Percentiles rank a stretch among this genome's conserved stretches.
Conservation (phyloP, 2,113 vertebrate genomes). For the Syngnathus scovelli region DNA sequence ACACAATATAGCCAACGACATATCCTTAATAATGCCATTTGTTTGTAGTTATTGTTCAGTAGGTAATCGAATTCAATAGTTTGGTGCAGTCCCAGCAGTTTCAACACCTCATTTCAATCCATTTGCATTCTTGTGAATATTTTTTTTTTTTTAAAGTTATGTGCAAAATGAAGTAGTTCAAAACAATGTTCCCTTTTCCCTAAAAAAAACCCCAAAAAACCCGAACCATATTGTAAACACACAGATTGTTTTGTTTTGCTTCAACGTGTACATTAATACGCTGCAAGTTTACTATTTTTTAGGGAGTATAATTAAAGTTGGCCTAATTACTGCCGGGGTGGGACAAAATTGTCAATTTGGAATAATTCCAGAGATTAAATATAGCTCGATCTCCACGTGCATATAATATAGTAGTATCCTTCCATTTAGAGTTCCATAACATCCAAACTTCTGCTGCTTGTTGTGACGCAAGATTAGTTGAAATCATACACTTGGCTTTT, state of each 20-base stretch:
- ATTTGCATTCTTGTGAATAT: background rate
- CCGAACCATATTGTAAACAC: conserved; percentile 44
- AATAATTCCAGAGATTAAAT: conserved; percentile 6
- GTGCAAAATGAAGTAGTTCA: conserved; percentile 51
- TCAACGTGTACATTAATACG: conserved; percentile 40
- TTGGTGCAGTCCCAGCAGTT: background rate
- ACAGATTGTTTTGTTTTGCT: conserved; percentile 35
- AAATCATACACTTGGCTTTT: too few species aligned
- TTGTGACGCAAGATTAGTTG: too few species aligned
- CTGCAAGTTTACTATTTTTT: background rate
- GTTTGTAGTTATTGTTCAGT: conserved; percentile 6
- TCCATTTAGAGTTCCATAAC: background rate
- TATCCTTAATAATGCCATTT: conserved; percentile 29
- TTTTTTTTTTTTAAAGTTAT: conserved; percentile 37
- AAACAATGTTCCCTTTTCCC: conserved; percentile 29
- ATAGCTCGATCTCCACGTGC: conserved; percentile 1
- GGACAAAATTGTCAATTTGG: conserved; percentile 17
- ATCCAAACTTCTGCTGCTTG: background rate
- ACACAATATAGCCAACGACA: conserved; percentile 20
- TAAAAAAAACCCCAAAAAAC: conserved; percentile 52
- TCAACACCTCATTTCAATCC: background rate
- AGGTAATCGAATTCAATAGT: background rate
- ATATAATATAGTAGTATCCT: conserved; percentile 17
- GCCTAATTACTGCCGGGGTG: conserved; percentile 48
- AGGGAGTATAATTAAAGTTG: background rate